Evolutionary conservation across 1,140 invertebrate species (phyloP), one percentile per base, ranked within the genome.

Genomic region (Drosophila lacteicornis): DNA sequence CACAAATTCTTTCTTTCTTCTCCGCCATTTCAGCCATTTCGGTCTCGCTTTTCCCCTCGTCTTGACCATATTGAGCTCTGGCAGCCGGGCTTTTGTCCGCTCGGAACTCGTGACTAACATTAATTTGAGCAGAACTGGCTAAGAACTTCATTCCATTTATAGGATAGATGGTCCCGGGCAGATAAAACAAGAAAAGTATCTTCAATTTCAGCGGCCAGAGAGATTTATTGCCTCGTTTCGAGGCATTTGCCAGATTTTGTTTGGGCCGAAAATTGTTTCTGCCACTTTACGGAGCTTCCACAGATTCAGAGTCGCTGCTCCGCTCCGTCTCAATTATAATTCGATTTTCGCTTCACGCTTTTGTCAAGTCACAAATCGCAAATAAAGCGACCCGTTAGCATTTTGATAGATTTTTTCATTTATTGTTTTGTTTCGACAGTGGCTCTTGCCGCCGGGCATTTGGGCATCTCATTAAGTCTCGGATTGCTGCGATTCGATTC

Each of bases 21-120:
- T 79, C 25, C 40, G 25, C 13, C 56, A 53, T 63, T 71, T 58
- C 36, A 25, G 22, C 43, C 22, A 17, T 38, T 61, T 22, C n/a
- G 17, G 42, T 25, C 38, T 13, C 36, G 25, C 36, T 70, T 61
- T 42, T n/a, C 30, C 45, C 47, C 17, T 56, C 13, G 22, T 49
- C 42, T 71, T 73, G 77, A 60, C 80, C 80, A 83, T 87, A 88
- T 86, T 86, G 83, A 79, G 82, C 82, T 70, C 69, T 22, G 53
- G 51, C 51, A 82, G 83, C 78, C 77, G 69, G 79, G 80, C 75
- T 84, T 86, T 79, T 85, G 55, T 66, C 55, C 67, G 53, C 49
- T n/a, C 49, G 61, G 46, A 69, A 70, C 82, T 82, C 83, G 83
- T 86, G 83, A 86, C 83, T 86, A 86, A 86, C 83, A 86, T 86